Base-by-base conservation (phyloP, 2,113 vertebrate genomes). In the Rhinopomastus cyanomelas region DNA sequence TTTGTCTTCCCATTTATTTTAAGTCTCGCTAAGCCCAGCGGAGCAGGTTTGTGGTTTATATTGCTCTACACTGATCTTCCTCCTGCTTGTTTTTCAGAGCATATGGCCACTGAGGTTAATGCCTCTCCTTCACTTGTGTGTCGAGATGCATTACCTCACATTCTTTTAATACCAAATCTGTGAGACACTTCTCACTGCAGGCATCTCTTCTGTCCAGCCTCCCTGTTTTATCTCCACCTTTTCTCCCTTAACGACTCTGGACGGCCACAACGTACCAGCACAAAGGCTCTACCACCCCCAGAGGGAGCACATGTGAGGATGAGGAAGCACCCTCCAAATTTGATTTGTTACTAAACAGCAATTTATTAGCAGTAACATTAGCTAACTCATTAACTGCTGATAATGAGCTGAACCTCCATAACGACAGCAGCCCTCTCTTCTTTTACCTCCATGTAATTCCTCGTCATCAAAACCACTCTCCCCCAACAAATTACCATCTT, bases 141-240 rank as follows among this genome's bases (percentile, higher is more conserved):
- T 84, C 94, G 77, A 89, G 55, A 52, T 81, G 89, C 62, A 88
- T 80, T 84, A 87, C 32, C 71, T 96, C 92, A 77, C 44, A 30
- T 56, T 82, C 89, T 94, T 90, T 92, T 71, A 82, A 75, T 71
- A 81, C 14, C 64, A 61, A 96, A 91, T 87, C 74, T 71, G 17
- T 49, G 86, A 27, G 53, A 85, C 82, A 93, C 71, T 93, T 94
- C 71, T 57, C 64, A 94, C 81, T 87, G 36, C 53, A 65, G 87
- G 53, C 69, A 37, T 57, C 52, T 93, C 65, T 62, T 69, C 68
- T 87, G 57, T 68, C 55, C 7, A 1, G 94, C 39, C 65, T 71
- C 55, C 8, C 2, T 42, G 66, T 62, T 85, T 44, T n/a, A 62
- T 73, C 29, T 68, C 16, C 80, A 87, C 92, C 36, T 68, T 64